Evolutionary conservation across 2,888 invertebrate genomes (phyloP).

Genomic region (Willowsia nigromaculata): DNA sequence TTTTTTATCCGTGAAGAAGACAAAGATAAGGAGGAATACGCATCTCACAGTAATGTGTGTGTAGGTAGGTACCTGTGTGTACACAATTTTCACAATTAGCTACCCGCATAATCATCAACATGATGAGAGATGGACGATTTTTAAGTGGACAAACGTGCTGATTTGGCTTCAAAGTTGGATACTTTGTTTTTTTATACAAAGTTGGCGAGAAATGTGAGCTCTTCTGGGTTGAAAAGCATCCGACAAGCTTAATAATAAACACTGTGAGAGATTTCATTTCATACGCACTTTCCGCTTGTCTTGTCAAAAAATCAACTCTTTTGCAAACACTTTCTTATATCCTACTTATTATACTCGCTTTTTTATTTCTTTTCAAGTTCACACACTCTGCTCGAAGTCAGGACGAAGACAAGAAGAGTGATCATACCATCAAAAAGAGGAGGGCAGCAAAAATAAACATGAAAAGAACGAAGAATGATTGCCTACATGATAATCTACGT

Average conservation of each 20-base stretch:
- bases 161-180: too few relatives aligned
- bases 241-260: neutral
- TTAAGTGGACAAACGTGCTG: neutral
- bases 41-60: neutral
- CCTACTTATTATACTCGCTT: constrained; percentile 40
- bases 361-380: constrained; percentile 9
- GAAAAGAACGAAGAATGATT: neutral
- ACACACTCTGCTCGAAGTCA: neutral
- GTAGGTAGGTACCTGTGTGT: too few relatives aligned
- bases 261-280: neutral
- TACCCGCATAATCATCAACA: constrained; percentile 27
- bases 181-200: too few relatives aligned
- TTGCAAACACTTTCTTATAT: constrained; percentile 56
- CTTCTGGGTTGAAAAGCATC: neutral
- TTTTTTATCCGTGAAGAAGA: neutral
- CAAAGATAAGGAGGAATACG: neutral
- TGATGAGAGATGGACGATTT: neutral
- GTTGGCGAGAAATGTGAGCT: neutral
- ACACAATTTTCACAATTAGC: constrained; percentile 52
- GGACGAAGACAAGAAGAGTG: neutral
- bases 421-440: neutral
- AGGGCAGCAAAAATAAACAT: too few relatives aligned
- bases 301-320: constrained; percentile 39
- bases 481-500: neutral
- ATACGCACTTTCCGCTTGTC: constrained; percentile 45